Base-by-base conservation (phyloP, 1,140 invertebrate genomes). In the Drosophila orena region DNA sequence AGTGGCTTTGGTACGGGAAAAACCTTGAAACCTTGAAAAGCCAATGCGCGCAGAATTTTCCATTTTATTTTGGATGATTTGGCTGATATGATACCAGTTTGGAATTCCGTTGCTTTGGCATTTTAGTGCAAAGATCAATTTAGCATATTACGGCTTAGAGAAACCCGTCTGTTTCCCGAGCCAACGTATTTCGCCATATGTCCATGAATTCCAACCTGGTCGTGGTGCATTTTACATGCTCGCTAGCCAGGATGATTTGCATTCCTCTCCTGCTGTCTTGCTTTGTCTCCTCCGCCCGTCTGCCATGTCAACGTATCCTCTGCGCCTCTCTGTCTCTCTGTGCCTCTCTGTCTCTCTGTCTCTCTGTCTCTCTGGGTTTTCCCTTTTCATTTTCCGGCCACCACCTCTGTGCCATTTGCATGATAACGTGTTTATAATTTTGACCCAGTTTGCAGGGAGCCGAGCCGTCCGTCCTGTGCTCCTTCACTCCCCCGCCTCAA, bases 381-480 rank as follows among this genome's bases (percentile, higher is more conserved):
- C 35, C 44, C 61, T 47, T 59, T 43, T 53, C 43, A 20, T 42
- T 52, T 52, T 52, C 57, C 24, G 24, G n/a, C 35, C 42, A 17
- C 12, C 4, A 12, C 37, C 58, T 35, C 71, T 79, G 76, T 79
- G 83, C 83, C 84, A 88, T 91, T 88, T 88, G 78, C 86, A 78
- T 81, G 78, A 90, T 89, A 89, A 88, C 84, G 84, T 88, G 84
- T 80, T 88, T 88, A 88, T 88, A 88, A 88, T 88, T 88, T 88
- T 88, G 84, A 88, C 84, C 84, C 84, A 88, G 84, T 88, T 88
- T 61, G 61, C 64, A 59, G 74, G 62, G 65, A 65, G 57, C 30
- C 69, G 17, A 17, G 17, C 17, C 17, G 17, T 17, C 17, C 17
- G 54, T 64, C 57, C 49, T 71, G 58, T 10, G 27, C 37, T 38